Evolutionary conservation across 2,797 vertebrate species (phyloP), one percentile per base, ranked within the genome.

Genomic region (Spinus olivaceus): DNA sequence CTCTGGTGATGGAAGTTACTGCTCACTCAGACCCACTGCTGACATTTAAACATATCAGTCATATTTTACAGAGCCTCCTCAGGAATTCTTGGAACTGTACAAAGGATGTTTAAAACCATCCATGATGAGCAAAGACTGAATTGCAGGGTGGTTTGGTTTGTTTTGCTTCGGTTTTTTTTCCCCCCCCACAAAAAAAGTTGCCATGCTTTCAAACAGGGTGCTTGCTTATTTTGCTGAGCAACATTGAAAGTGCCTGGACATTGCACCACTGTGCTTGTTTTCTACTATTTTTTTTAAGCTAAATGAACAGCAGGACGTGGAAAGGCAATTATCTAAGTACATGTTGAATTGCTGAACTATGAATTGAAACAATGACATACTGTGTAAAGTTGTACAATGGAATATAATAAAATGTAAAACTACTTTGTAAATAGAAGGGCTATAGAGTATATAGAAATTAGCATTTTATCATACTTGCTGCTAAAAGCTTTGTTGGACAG

Each of bases 1-100:
- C 3, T 97, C 98, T 22, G 92, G 98, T 17, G 97, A 99, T 64
- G 97, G 98, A 95, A 97, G 97, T 64, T 99, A 98, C 79, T 94
- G 97, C 96, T 97, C 96, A 9, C 93, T 97, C 60, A 96, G 97
- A 97, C 95, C 97, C 9, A 23, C 96, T 66, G 81, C 97, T 69
- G 97, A 98, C 89, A 88, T 94, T 23, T 98, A 87, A 97, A 92
- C 83, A 37, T 74, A 81, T 84, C 89, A 60, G 46, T 81, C 72
- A 15, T 54, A 21, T 42, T 71, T 94, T 83, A 92, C 88, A 92
- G 92, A 91, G 59, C 86, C 95, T 97, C 97, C 98, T 98, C 97
- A 98, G 98, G 98, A 98, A 98, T 96, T 95, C 84, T 95, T 50
- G 56, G 93, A 96, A 95, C 93, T 94, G 90, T 96, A 72, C 61